Percentiles rank a stretch among this genome's conserved stretches.
These are phyloP conservation scores for Drosophila mercatorum DNA, from an alignment of 2,888 invertebrate genomes.

Conservation along the genomic window DNA sequence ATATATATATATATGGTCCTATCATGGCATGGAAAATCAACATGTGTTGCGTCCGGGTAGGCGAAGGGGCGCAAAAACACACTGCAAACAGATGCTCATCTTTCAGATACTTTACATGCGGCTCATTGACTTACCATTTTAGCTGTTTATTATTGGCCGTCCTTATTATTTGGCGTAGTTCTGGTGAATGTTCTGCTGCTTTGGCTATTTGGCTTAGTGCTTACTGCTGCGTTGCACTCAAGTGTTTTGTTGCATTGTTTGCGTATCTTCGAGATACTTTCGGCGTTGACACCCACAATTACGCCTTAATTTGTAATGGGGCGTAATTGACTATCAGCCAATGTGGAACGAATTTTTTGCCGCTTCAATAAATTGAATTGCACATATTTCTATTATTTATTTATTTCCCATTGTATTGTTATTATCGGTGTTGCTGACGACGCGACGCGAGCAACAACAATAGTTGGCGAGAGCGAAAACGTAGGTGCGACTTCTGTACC, in stretches of 20 bases:
- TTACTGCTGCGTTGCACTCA: constrained; percentile 27
- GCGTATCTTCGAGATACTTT: constrained; percentile 52
- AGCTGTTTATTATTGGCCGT: constrained; percentile 10
- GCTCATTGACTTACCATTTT: constrained; percentile 63
- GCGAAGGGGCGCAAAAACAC: neutral
- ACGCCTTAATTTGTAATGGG: constrained; percentile 16
- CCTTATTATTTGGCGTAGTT: constrained; percentile 6
- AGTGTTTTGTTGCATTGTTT: constrained; percentile 39
- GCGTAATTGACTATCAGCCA: constrained; percentile 40
- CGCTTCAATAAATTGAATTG: constrained; percentile 24
- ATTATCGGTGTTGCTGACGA: constrained; percentile 24
- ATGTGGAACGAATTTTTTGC: constrained; percentile 15
- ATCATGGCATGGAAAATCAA: constrained; percentile 65
- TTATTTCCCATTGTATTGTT: constrained; percentile 17
- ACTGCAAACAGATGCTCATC: constrained; percentile 46
- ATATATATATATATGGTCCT: constrained; percentile 54
- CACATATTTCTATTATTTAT: constrained; percentile 30
- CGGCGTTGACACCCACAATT: constrained; percentile 47
- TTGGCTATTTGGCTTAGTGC: constrained; percentile 14
- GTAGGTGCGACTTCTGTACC: constrained; percentile 60
- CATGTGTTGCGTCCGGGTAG: constrained; percentile 67
- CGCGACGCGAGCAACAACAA: constrained; percentile 32
- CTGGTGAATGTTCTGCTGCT: constrained; percentile 2
- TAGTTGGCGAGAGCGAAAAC: constrained; percentile 20
- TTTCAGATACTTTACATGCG: constrained; percentile 40